Percentiles rank a stretch among this genome's conserved stretches.
These are phyloP conservation scores for Poeciliopsis turneri DNA, from an alignment of 2,797 vertebrate species.

Conservation along the genomic window DNA sequence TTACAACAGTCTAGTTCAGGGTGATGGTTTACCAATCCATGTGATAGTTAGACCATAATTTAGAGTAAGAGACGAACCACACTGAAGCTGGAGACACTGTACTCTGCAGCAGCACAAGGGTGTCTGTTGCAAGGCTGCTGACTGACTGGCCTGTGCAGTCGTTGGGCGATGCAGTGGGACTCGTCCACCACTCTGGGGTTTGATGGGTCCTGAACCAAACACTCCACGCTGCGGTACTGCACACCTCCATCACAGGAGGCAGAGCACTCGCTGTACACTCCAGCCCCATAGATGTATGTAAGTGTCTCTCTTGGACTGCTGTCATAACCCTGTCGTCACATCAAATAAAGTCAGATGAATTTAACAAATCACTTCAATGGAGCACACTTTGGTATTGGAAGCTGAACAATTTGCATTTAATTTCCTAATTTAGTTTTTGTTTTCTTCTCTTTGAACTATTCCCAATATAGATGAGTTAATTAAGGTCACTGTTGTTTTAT, in stretches of 20 bases:
- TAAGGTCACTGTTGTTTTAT: neutral
- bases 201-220: conserved; percentile 71
- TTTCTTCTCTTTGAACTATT: neutral
- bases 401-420: neutral
- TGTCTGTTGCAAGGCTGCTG: conserved; percentile 85
- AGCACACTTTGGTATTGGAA: neutral
- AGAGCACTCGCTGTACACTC: conserved; percentile 85
- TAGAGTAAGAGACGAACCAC: conserved; percentile 57
- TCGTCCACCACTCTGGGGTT: conserved; percentile 77
- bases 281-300: conserved; percentile 77
- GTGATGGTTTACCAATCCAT: neutral
- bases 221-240: conserved; percentile 87
- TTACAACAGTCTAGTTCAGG: neutral
- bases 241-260: conserved; percentile 85
- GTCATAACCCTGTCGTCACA: conserved; percentile 67
- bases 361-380: neutral
- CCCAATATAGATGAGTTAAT: neutral
- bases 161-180: conserved; percentile 78
- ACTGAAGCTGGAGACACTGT: conserved; percentile 78
- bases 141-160: conserved; percentile 74
- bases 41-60: neutral
- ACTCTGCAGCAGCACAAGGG: conserved; percentile 79
- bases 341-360: neutral
- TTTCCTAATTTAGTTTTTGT: neutral
- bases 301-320: conserved; percentile 36